phyloP scores from a whole-genome alignment of 1,140 invertebrate genomes.

The Drosophila simulans region DNA sequence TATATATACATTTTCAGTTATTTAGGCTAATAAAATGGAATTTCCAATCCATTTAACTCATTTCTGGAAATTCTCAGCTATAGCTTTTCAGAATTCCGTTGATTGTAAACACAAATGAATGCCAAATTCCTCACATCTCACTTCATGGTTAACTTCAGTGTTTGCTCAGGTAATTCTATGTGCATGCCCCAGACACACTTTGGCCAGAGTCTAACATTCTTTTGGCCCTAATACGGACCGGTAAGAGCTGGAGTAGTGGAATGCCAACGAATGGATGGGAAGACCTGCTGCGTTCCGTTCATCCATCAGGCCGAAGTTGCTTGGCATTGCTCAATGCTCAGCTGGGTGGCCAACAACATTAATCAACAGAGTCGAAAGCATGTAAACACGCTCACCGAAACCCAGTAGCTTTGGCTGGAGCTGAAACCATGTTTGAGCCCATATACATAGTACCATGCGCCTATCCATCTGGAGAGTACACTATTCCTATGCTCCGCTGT shows the following conservation, averaged over 20 bases:
- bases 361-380: slow-evolving; percentile 65
- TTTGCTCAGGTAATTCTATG: slow-evolving; percentile 7
- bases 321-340: slow-evolving; percentile 49
- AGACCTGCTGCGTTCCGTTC: slow-evolving; percentile 12
- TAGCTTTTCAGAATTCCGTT: background rate
- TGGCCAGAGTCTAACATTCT: slow-evolving; percentile 15
- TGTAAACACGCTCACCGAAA: slow-evolving; percentile 41
- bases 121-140: background rate
- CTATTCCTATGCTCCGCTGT: background rate
- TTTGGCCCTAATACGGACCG: slow-evolving; percentile 15
- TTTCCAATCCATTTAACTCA: background rate
- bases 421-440: slow-evolving; percentile 16
- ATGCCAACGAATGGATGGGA: background rate
- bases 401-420: background rate
- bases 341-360: slow-evolving; percentile 56
- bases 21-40: too few relatives aligned
- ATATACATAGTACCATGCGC: slow-evolving; percentile 3
- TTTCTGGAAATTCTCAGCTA: background rate
- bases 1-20: too few relatives aligned
- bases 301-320: slow-evolving; percentile 34
- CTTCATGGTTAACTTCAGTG: background rate
- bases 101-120: background rate
- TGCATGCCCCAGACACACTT: slow-evolving; percentile 22
- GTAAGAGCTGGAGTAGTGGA: too few relatives aligned
- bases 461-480: slow-evolving; percentile 8